Evolutionary conservation across 1,140 invertebrate genomes (phyloP), one percentile per base, ranked within the genome.

Genomic region (Drosophila pachea): DNA sequence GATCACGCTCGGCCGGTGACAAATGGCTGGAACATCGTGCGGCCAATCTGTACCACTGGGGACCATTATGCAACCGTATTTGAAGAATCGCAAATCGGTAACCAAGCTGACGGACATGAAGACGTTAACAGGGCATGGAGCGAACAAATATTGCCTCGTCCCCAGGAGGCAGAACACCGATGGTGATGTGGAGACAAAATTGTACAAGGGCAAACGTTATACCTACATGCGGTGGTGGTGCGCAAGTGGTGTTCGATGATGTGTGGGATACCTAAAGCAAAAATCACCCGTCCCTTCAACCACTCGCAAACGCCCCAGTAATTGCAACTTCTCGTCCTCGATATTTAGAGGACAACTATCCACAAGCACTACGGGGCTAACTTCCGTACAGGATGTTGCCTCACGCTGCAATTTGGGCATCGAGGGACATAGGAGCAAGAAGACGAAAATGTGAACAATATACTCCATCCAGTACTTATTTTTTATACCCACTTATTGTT

Each of bases 141-240:
- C 94, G 32, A 94, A 93, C 0, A 97, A 97, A 88, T 99, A 99
- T 89, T 95, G 96, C 68, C 90, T 99, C 1, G 94, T 97, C 29
- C 96, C 0, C 97, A 99, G 90, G 94, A 97, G 73, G 94, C 95
- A n/a, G 42, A 96, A 98, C 88, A 94, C 94, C 0, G 94, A 95
- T 78, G 98, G 97, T 0, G 96, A 98, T 88, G 89, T 99, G 2
- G 96, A 97, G 90, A 99, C 97, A 0, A 95, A 95, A 78, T 83
- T 99, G 40, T 96, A 96, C 78, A 99, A 99, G 93, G 97, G 94
- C 45, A 95, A n/a, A 99, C 89, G 95, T 99, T 32, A 91, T 98
- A 11, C 96, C 96, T 8, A 99, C 98, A 0, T 94, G 94, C 64
- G 95, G 95, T 11, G 98, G 98, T 7, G 98, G 98, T 0, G 95